Evolutionary conservation across 1,140 invertebrate species (phyloP).

Genomic region (Diabrotica virgifera): DNA sequence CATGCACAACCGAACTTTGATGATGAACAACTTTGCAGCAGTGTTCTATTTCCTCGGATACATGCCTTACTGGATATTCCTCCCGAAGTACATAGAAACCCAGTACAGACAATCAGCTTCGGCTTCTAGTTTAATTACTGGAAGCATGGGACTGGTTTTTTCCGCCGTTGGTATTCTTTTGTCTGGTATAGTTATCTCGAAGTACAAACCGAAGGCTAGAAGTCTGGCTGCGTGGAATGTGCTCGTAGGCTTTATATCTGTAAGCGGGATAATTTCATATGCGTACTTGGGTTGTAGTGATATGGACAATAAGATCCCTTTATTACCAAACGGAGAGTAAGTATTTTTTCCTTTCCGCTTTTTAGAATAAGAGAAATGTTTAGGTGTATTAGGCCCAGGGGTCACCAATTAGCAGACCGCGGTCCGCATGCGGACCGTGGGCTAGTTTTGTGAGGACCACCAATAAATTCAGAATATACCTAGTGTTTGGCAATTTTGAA

Average conservation of each 20-base stretch:
- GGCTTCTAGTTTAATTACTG: conserved; percentile 65
- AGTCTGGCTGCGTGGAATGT: conserved; percentile 73
- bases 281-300: conserved; percentile 68
- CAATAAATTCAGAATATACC: too few species aligned
- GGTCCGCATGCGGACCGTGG: too few species aligned
- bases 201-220: conserved; percentile 65
- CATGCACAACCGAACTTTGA: conserved; percentile 62
- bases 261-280: conserved; percentile 63
- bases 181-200: conserved; percentile 66
- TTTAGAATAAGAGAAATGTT: too few species aligned
- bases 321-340: conserved; percentile 51
- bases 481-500: too few species aligned
- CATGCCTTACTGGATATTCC: conserved; percentile 72
- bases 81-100: conserved; percentile 74
- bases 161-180: conserved; percentile 69
- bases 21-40: conserved; percentile 65
- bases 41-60: conserved; percentile 71
- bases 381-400: too few species aligned
- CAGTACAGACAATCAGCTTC: conserved; percentile 72
- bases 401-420: too few species aligned
- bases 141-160: conserved; percentile 67
- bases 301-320: conserved; percentile 54
- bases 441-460: too few species aligned
- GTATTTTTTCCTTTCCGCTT: conserved; percentile 12
- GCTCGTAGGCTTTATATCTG: conserved; percentile 62